Evolutionary conservation across 2,113 vertebrate species (phyloP), one percentile per base, ranked within the genome.

Genomic region (Rhea pennata): DNA sequence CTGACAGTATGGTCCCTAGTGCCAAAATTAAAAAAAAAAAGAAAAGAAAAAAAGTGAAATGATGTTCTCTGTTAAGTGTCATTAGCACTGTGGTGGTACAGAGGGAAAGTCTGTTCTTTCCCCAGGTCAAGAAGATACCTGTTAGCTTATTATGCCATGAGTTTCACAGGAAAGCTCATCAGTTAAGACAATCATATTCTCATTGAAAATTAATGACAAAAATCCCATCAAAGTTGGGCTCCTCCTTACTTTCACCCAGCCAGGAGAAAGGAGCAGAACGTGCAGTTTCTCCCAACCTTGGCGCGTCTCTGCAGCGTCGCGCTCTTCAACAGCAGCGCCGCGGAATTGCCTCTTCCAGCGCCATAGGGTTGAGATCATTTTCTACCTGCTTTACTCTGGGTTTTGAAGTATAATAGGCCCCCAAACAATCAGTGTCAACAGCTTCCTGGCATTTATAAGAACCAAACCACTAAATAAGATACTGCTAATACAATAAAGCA

Each of bases 81-180:
- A 90, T 96, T 92, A 97, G 51, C 39, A 44, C 61, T 67, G 72
- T 61, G 85, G 80, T 83, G 86, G 75, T 78, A 67, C 39, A 44
- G 48, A 59, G 71, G 67, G 66, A 97, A 93, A 74, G 95, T 51
- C 76, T 87, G 76, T 72, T 93, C 90, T 91, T 96, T 87, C 91
- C 89, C 50, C 23, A 46, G 92, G 90, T 85, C 88, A 91, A 72
- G 86, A 94, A 96, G 93, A 94, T 91, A 94, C 96, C 88, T 88
- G 76, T 87, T 85, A 92, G 64, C 82, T 96, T 94, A 84, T 93
- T 95, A 92, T 74, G 80, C 40, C 73, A 64, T 44, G 92, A 93
- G 84, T 95, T 96, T 95, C 96, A 90, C 77, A 94, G 71, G 71
- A 95, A 67, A 87, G 89, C 93, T 97, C 96, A 96, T 95, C 94